Evolutionary conservation across 2,797 vertebrate genomes (phyloP), one percentile per base, ranked within the genome.

Genomic region (Aratinga solstitialis): DNA sequence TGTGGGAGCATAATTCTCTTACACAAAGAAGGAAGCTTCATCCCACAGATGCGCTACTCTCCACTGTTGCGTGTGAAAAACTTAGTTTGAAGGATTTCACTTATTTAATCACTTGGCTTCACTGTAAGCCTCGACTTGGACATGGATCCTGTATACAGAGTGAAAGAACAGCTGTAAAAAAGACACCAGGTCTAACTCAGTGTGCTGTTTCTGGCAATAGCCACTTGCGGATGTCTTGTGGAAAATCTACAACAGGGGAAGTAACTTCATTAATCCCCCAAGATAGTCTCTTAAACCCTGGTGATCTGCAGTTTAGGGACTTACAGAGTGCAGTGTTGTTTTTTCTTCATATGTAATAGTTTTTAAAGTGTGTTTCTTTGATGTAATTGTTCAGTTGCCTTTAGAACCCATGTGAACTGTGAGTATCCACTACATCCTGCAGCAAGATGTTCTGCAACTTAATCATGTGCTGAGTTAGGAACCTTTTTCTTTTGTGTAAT

Each of bases 1-100:
- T 93, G 91, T 91, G 83, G 91, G 84, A 92, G 21, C 21, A 8
- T 79, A 94, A 96, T 84, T 94, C 91, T 94, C 87, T 67, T n/a
- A 9, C 8, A 79, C 50, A 84, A 67, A 88, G 95, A 86, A 86
- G 54, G 76, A 67, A 74, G 23, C 48, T 79, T 82, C 51, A 67
- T 82, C 87, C 91, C 94, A 63, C 85, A 90, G 85, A 94, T 94
- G 89, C 0, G 1, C 79, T 80, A 19, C 14, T 93, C 36, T 87
- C 83, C 77, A 82, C 84, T 86, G 83, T 67, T 95, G 54, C 83
- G 67, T 78, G n/a, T 79, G 47, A 88, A 81, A 92, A 90, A 79
- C 86, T 81, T 88, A 38, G 62, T 86, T 91, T 82, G 89, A 93
- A 88, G 77, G 67, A 73, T 84, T 96, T 94, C 32, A 91, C 36